Evolutionary conservation across 2,888 invertebrate genomes (phyloP).

Genomic region (Lasioglossum morio): DNA sequence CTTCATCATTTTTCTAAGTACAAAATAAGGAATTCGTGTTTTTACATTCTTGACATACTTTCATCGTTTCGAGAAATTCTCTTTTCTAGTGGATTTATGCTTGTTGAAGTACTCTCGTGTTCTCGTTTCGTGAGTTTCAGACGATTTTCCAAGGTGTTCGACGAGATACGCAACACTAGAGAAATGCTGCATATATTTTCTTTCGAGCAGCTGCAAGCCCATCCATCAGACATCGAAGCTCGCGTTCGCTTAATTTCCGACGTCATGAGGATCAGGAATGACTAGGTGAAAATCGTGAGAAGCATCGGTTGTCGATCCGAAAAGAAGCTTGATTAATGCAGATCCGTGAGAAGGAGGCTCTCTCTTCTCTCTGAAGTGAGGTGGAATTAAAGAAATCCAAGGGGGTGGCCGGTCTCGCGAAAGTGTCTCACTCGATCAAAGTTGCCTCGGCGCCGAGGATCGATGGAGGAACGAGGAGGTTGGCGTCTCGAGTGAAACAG

Average conservation of each 20-base stretch:
- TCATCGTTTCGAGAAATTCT: neutral
- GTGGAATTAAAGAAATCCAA: slow-evolving; percentile 20
- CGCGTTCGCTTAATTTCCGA: neutral
- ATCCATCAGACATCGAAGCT: neutral
- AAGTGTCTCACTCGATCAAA: slow-evolving; percentile 38
- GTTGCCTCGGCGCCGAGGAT: slow-evolving; percentile 20
- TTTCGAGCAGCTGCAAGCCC: neutral
- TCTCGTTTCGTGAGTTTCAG: no score
- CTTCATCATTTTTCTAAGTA: neutral
- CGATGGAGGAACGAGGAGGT: slow-evolving; percentile 26
- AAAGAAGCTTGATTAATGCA: slow-evolving; percentile 10
- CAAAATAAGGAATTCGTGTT: neutral
- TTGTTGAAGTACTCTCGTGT: no score
- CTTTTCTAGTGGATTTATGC: no score
- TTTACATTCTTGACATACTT: neutral
- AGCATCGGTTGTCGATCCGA: slow-evolving; percentile 1
- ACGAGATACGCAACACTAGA: neutral
- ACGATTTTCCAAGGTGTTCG: neutral
- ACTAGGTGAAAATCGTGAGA: slow-evolving; percentile 6
- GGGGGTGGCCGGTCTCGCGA: slow-evolving; percentile 11
- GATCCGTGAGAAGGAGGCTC: neutral
- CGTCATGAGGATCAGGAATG: neutral
- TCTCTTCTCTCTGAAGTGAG: neutral
- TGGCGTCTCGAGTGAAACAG: slow-evolving; percentile 24
- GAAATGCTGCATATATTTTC: neutral